Evolutionary conservation across 2,888 invertebrate genomes (phyloP), one percentile per base, ranked within the genome.

Genomic region (Calliopum simillimum): DNA sequence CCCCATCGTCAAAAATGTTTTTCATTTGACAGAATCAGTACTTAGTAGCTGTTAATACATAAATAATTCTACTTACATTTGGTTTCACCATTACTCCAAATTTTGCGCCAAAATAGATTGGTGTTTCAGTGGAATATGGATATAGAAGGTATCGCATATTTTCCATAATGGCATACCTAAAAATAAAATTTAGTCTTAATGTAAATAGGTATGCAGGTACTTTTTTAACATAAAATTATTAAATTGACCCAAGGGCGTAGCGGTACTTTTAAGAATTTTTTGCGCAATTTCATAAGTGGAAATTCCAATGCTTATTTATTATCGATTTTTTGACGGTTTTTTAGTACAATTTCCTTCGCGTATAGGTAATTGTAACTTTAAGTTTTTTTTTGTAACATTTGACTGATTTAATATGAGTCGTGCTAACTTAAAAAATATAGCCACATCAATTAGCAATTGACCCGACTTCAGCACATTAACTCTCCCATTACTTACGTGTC

Each of bases 71-170:
- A 96, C 84, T 96, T 97, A 85, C 98, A 98, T 75, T 94, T 90
- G 82, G n/a, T n/a, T n/a, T n/a, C n/a, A n/a, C n/a, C n/a, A n/a
- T n/a, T n/a, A n/a, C n/a, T n/a, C n/a, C n/a, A n/a, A n/a, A n/a
- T n/a, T n/a, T 96, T 97, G 0, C 33, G 4, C 98, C 97, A 82
- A 96, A 98, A 85, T 96, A 98, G 8, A 97, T 88, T 0, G 96
- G 93, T 2, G 92, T 90, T 0, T 88, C 88, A 0, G 94, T 88
- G 78, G 91, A 89, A 81, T 95, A 90, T 1, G 92, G 90, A 41
- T 92, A 90, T 21, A 98, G 85, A 93, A 98, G 93, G 81, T 93
- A 95, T 16, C 99, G 90, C 53, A 99, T 88, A 86, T 99, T 99
- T 86, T 99, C 99, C 51, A 99, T 90, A 51, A 99, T 89, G 25